Base-by-base conservation (phyloP, 1,140 invertebrate species). In the Hestina assimilis region DNA sequence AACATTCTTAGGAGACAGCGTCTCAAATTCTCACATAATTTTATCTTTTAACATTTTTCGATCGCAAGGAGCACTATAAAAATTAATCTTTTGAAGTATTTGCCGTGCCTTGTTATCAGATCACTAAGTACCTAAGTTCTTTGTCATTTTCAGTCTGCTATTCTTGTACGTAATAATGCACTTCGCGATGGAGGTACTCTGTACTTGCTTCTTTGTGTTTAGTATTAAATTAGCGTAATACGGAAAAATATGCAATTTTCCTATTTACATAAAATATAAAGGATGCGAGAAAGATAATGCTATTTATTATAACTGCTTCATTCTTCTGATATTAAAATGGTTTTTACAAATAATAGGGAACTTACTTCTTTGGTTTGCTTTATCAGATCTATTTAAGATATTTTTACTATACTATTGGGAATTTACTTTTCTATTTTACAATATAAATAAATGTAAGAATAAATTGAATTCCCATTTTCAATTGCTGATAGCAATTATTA, bases 111-210 rank as follows among this genome's bases (percentile, higher is more conserved):
- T 51, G 51, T 40, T 31, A 47, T 43, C 45, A n/a, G 50, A 50
- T 59, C 54, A 42, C 33, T 43, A 63, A 54, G 61, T 63, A 53
- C 28, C 40, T 40, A 48, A 66, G 56, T 64, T 70, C 75, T 75
- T 79, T 76, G 72, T 76, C 74, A 76, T 72, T 76, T 72, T 74
- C 60, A 71, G 53, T 69, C 57, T 48, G 29, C 63, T 47, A 59
- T 68, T 63, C 69, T 55, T 66, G 63, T 64, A 31, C 55, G 47
- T 67, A 61, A 66, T 66, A 64, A 68, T 68, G 58, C 63, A 67
- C 57, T 67, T 38, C 48, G 38, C 54, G 47, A 29, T 42, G 53
- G 56, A 53, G 48, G 66, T 43, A 63, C 56, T 66, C 50, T 56
- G 59, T 59, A 29, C 60, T 38, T 45, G 43, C 50, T 57, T 59